These are phyloP conservation scores for Lucilia sericata DNA, from an alignment of 1,140 invertebrate species.

Conservation along the genomic window DNA sequence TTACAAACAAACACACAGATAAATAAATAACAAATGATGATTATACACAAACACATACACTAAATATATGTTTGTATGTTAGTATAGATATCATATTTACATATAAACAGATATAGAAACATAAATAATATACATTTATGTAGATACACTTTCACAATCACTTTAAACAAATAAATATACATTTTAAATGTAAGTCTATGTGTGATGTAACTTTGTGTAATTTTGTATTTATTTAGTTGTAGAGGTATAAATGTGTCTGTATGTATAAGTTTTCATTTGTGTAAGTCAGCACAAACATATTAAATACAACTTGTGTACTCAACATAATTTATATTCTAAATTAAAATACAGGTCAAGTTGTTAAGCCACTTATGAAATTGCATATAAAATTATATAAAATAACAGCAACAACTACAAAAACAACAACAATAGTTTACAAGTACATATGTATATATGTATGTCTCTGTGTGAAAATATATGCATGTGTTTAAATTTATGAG, in stretches of 20 bases:
- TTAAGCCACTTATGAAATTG: constrained; percentile 24
- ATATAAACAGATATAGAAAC: background rate
- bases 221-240: background rate
- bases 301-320: constrained; percentile 8
- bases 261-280: background rate
- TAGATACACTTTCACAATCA: constrained; percentile 1
- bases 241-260: background rate
- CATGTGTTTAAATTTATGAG: background rate
- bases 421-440: background rate
- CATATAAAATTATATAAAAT: background rate
- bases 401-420: background rate
- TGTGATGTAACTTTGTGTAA: background rate
- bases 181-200: background rate
- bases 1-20: background rate
- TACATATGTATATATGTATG: background rate
- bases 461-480: background rate
- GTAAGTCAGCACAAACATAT: constrained; percentile 4
- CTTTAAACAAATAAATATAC: constrained; percentile 11
- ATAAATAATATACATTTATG: background rate
- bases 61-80: no score
- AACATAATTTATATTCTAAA: constrained; percentile 25
- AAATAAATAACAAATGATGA: background rate
- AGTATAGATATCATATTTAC: no score
- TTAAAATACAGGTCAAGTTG: constrained; percentile 29
- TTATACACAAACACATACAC: background rate